Evolutionary conservation across 2,888 invertebrate species (phyloP).

Genomic region (Macrosiphum euphorbiae): DNA sequence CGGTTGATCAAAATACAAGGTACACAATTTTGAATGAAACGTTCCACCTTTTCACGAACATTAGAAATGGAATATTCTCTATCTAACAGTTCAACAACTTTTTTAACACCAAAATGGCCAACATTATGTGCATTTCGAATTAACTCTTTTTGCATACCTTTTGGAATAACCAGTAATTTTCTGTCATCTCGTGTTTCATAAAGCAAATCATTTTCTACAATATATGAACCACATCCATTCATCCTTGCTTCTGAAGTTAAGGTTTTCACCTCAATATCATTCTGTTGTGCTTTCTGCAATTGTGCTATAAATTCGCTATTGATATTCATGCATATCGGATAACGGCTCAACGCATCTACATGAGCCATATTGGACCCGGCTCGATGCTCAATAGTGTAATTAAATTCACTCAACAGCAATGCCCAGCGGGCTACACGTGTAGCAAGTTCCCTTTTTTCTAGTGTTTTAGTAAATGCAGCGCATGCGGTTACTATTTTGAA

Average conservation of each 20-base stretch:
- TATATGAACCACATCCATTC: background rate
- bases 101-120: background rate
- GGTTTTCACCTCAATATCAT: background rate
- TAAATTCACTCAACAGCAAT: background rate
- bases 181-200: background rate
- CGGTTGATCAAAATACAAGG: background rate
- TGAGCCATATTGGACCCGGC: background rate
- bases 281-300: background rate
- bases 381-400: too few relatives aligned
- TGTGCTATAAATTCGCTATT: background rate
- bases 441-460: too few relatives aligned
- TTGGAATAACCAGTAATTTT: background rate
- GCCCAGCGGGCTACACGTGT: too few relatives aligned
- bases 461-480: too few relatives aligned
- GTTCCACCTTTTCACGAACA: background rate
- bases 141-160: background rate
- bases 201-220: background rate
- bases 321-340: constrained; percentile 1
- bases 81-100: background rate
- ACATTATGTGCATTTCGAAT: background rate
- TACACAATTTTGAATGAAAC: background rate
- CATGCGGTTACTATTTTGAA: too few relatives aligned
- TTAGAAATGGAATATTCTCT: constrained; percentile 1
- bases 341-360: background rate
- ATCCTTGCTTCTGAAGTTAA: background rate